Base-by-base conservation (phyloP, 92 coral and sea anemone genomes). In the Palythoa heliodiscus region DNA sequence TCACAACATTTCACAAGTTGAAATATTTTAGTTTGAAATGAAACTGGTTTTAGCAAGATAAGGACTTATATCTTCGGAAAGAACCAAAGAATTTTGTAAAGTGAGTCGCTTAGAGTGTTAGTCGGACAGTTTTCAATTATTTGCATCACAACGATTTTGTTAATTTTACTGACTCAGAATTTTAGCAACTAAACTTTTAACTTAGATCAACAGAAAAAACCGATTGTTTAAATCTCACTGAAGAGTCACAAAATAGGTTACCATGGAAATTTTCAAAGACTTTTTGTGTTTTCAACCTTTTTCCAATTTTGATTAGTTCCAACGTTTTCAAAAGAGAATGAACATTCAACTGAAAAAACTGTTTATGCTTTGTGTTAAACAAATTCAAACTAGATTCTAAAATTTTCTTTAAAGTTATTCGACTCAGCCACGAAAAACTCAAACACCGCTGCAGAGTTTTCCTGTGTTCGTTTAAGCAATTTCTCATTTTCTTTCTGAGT, bases 111-210 rank as follows among this genome's bases (percentile, higher is more conserved):
- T 57, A 8, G 10, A 60, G 1, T 78, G 43, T 19, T 11, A 29
- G 14, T 74, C 38, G 29, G 10, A 63, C 24, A 4, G 23, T 60
- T 78, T 17, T 23, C 19, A 14, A 38, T 38, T 13, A 80, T 40
- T n/a, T n/a, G 23, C 35, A 29, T 55, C 14, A n/a, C 39, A 19
- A 22, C 43, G 4, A 20, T 35, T 68, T 80, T 40, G 58, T 66
- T 40, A 80, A 47, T 40, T 55, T 76, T 54, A 25, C 81, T 53
- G 47, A 76, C 20, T 7, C 7, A 54, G 53, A 76, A 66, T 48
- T 80, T 9, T 64, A 39, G 39, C 84, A 73, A 74, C 66, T 80
- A 66, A 80, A 58, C 72, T 58, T 35, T 58, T 16, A 15, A 78
- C 48, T 64, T 37, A 47, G 53, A 35, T 77, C 53, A 38, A 77